Percentiles rank a stretch among this genome's conserved stretches.
Conservation (phyloP, 2,113 vertebrate genomes). For the Holacanthus passer region DNA sequence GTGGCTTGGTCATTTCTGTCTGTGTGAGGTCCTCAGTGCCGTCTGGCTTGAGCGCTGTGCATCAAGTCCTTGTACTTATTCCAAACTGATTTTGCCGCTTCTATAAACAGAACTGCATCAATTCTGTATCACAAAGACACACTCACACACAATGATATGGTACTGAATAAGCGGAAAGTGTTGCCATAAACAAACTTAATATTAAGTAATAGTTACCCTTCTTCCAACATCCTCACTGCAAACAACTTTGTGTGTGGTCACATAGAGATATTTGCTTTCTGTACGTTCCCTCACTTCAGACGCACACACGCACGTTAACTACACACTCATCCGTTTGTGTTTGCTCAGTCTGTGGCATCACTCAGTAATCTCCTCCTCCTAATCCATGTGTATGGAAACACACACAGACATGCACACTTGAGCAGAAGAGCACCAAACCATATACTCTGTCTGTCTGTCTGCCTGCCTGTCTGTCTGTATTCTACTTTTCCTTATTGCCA, state of each 20-base stretch:
- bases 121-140: neutral
- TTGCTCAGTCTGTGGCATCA: constrained; percentile 47
- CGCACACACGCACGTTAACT: constrained; percentile 24
- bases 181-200: neutral
- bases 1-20: no score
- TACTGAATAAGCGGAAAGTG: no score
- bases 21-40: no score
- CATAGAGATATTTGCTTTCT: constrained; percentile 49
- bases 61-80: neutral
- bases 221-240: neutral
- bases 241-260: constrained; percentile 31
- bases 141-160: neutral
- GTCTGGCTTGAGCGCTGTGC: neutral
- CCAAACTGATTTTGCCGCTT: neutral
- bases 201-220: neutral
- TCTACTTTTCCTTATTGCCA: neutral
- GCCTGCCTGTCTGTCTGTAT: neutral
- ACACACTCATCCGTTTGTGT: constrained; percentile 57
- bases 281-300: constrained; percentile 15
- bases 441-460: neutral
- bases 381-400: constrained; percentile 46
- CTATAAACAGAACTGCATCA: neutral
- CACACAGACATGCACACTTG: constrained; percentile 31
- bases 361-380: constrained; percentile 57
- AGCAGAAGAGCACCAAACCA: constrained; percentile 14